Evolutionary conservation across 2,113 vertebrate genomes (phyloP).

Genomic region (Tragulus kanchil): DNA sequence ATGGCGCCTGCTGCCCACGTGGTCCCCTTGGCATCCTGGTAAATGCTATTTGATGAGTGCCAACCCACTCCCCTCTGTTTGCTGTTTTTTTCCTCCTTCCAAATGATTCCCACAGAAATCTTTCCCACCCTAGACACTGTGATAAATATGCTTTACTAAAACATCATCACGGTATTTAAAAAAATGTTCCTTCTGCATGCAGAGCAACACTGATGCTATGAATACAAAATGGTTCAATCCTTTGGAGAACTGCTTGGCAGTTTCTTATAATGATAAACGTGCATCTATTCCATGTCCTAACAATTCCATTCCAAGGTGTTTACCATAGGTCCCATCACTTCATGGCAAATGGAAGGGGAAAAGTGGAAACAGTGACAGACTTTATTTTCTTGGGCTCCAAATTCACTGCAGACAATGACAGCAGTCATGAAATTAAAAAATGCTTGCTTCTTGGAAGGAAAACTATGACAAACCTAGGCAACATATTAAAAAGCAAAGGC

Average conservation of each 20-base stretch:
- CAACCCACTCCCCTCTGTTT: constrained; percentile 35
- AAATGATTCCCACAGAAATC: constrained; percentile 70
- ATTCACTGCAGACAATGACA: background rate
- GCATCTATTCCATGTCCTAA: background rate
- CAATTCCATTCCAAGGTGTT: background rate
- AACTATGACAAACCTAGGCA: background rate
- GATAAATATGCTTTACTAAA: constrained; percentile 52
- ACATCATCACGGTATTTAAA: constrained; percentile 20
- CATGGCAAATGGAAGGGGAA: background rate
- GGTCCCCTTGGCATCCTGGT: constrained; percentile 66
- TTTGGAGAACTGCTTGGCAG: background rate
- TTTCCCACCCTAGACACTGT: constrained; percentile 57
- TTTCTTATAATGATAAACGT: constrained; percentile 6
- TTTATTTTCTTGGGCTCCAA: background rate
- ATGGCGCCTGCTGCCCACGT: constrained; percentile 61
- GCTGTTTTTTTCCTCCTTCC: background rate
- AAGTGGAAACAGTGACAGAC: background rate
- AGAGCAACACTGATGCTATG: background rate
- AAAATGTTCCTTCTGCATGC: background rate
- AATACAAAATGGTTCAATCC: constrained; percentile 43
- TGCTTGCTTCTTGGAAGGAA: background rate
- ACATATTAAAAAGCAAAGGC: background rate
- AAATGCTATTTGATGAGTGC: constrained; percentile 70
- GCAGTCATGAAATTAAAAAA: background rate
- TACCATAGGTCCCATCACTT: background rate